A percentile compares a stretch with the other conserved stretches of the same genome.
phyloP scores from a whole-genome alignment of 92 coral and sea anemone species.

The Parazoanthus swiftii region DNA sequence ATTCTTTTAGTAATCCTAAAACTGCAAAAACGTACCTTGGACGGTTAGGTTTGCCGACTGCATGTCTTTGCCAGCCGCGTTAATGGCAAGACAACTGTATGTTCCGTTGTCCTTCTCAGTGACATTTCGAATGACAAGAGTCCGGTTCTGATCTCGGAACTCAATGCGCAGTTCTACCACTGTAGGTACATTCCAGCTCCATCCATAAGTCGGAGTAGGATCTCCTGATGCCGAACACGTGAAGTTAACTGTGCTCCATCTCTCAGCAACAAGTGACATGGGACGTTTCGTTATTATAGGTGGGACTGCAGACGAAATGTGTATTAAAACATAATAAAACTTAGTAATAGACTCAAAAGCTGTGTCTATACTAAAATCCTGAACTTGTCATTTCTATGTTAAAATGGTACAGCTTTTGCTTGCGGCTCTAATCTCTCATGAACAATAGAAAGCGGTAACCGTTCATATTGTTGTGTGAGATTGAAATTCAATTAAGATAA shows the following conservation, averaged over 20 bases:
- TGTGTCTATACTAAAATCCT: too few species aligned
- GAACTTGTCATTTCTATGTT: too few species aligned
- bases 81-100: not conserved
- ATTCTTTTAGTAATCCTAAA: too few species aligned
- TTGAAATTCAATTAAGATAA: too few species aligned
- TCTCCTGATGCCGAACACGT: slow-evolving; percentile 10
- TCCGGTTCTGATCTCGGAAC: not conserved
- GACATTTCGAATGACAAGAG: not conserved
- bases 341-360: not conserved
- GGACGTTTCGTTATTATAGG: not conserved
- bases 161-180: not conserved
- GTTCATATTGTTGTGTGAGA: too few species aligned
- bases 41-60: slow-evolving; percentile 1
- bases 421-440: too few species aligned
- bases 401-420: too few species aligned
- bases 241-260: slow-evolving; percentile 22
- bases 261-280: slow-evolving; percentile 21
- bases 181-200: not conserved
- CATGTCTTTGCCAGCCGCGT: not conserved
- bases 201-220: slow-evolving; percentile 4
- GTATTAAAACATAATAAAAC: not conserved
- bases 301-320: not conserved
- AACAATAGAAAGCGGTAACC: too few species aligned
- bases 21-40: not conserved
- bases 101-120: slow-evolving; percentile 19